Base-by-base conservation (phyloP, 2,113 vertebrate species). In the Psephotus haematonotus region DNA sequence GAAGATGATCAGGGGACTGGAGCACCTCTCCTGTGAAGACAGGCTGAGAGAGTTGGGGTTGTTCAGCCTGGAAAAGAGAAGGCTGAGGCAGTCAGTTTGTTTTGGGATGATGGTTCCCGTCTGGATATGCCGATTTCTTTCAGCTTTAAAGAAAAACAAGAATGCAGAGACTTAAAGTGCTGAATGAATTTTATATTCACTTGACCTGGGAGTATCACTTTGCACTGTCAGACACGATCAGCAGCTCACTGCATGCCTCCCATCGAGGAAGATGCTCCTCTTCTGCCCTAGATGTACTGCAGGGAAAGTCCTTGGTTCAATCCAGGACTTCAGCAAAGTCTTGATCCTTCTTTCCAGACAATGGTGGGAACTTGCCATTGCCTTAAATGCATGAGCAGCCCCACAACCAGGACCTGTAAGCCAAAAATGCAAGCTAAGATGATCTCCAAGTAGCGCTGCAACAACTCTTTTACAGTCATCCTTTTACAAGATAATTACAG, bases 211-310 rank as follows among this genome's bases (percentile, higher is more conserved):
- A 70, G 41, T 5, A 37, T 65, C 67, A 3, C 59, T 46, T 63
- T 43, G 52, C 22, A 23, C 18, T 0, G 0, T 35, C 35, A 8
- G n/a, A 13, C 2, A 2, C 27, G 20, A 37, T 37, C 41, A 41
- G 33, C 1, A 5, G 53, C 46, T 77, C 5, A 2, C 41, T 39
- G 28, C 49, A 8, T 6, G 10, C 80, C 65, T 25, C 63, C 29
- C 15, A 0, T 17, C 4, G 2, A 35, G 39, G 49, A 69, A 53
- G 41, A 23, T 19, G 31, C 17, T 46, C 2, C 33, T 75, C 67
- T n/a, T 67, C 39, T 50, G 10, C 33, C 35, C 22, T 0, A 0
- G 13, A 55, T 62, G 22, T 52, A 65, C 33, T 13, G 11, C 33
- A 65, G 84, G n/a, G 8, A n/a, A 44, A 47, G 29, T n/a, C 25